Evolutionary conservation across 2,888 invertebrate species (phyloP), one percentile per base, ranked within the genome.

Genomic region (Coelinius sp.): DNA sequence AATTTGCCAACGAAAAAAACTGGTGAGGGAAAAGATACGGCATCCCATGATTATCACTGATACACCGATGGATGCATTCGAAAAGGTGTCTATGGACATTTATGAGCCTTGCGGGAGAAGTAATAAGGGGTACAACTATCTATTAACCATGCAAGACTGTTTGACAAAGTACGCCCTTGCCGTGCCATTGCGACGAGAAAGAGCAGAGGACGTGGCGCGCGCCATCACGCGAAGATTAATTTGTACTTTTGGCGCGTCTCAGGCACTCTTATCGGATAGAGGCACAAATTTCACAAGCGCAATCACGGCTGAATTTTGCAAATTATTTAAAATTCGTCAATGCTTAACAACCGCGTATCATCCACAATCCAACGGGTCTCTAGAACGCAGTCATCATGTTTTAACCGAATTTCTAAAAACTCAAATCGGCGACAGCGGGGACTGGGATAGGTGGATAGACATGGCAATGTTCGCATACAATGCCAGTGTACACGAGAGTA

Each of bases 31-130:
- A 0, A 71, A 71, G 44, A 69, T 74, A 0, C n/a, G 64, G 17
- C 76, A 76, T 31, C 78, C 80, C 0, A 68, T 82, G 75, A 64
- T 77, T 0, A 62, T 75, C 0, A 78, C 70, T 0, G 75, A 77
- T n/a, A 76, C 71, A 0, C 75, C 74, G 0, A 44, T 70, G 0
- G 70, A 75, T 35, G 41, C 68, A 1, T 78, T 76, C n/a, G 70
- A 78, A 7, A 76, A 78, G 8, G 69, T 75, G 0, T 75, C 75
- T 0, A 56, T 77, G 7, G 70, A 75, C 41, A 75, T 64, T 0
- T 72, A 75, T 14, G 69, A 73, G 0, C 73, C 71, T 10, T 20
- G 71, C 1, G 66, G 64, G 2, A 65, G 41, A 0, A 75, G 73
- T 0, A 69, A 73, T 0, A 63, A 52, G 1, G 75, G 75, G 0